Percentiles rank a stretch among this genome's conserved stretches.
These are phyloP conservation scores for Folsomia manolachei DNA, from an alignment of 2,888 invertebrate species.

Conservation along the genomic window DNA sequence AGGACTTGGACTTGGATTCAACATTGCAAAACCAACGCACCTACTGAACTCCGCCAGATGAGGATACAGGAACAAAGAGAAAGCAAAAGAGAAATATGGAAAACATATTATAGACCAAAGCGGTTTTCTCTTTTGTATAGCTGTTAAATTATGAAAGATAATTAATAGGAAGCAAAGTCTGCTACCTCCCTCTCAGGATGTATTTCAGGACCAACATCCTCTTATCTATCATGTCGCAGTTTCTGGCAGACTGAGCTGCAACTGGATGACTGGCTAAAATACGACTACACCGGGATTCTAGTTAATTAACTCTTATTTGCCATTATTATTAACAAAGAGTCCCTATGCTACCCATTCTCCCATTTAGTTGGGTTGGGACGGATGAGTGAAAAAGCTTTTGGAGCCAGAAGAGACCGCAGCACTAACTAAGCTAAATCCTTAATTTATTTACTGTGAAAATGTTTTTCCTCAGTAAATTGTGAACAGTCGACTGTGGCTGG, in stretches of 20 bases:
- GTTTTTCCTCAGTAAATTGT: neutral
- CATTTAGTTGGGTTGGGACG: no score
- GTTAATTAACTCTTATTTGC: conserved; percentile 19
- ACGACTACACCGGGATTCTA: neutral
- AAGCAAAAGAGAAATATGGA: neutral
- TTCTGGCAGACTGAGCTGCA: neutral
- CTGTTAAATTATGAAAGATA: conserved; percentile 20
- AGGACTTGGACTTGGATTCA: no score
- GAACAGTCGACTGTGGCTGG: neutral
- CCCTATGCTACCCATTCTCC: neutral
- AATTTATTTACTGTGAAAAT: neutral
- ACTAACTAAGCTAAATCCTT: no score
- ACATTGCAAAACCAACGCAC: no score
- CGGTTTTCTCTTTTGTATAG: no score
- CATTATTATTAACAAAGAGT: conserved; percentile 9
- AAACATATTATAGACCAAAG: no score
- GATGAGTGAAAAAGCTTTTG: neutral
- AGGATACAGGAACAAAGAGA: neutral
- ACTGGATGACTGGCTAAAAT: neutral
- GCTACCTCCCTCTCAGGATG: neutral
- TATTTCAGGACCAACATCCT: neutral
- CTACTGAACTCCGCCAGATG: no score
- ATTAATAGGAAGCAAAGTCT: conserved; percentile 1
- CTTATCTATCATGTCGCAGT: neutral
- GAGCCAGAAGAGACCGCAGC: no score